These are phyloP conservation scores for Dinomys branickii DNA, from an alignment of 2,113 vertebrate species.

Conservation along the genomic window DNA sequence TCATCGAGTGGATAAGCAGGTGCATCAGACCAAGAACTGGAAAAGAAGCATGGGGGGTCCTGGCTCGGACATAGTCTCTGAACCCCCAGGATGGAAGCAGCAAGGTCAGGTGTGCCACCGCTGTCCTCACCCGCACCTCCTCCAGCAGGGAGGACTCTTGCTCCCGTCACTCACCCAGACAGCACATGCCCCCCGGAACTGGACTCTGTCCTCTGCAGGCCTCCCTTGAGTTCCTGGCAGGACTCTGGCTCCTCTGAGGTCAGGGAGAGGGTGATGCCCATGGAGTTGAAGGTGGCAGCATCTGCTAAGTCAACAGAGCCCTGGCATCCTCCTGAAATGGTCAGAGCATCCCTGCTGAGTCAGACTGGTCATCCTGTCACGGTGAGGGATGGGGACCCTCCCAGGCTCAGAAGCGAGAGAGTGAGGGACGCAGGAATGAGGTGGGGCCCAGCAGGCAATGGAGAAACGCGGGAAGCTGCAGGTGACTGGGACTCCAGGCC, in stretches of 20 bases:
- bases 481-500: too few relatives aligned
- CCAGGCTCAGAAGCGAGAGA: not conserved
- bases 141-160: not conserved
- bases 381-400: not conserved
- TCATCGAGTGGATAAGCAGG: not conserved
- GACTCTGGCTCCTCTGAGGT: slow-evolving; percentile 44
- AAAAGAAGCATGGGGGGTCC: not conserved
- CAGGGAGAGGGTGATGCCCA: slow-evolving; percentile 50
- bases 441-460: accelerated
- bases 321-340: slow-evolving; percentile 58
- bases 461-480: not conserved
- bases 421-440: not conserved
- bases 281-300: slow-evolving; percentile 8
- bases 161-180: slow-evolving; percentile 68
- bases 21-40: accelerated
- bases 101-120: not conserved
- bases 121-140: not conserved
- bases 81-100: not conserved
- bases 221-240: slow-evolving; percentile 31
- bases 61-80: not conserved
- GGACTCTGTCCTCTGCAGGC: not conserved
- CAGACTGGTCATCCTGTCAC: not conserved
- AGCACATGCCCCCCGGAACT: not conserved
- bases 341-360: not conserved
- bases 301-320: not conserved